phyloP scores from a whole-genome alignment of 2,797 vertebrate species.

The Leptoclinus maculatus region DNA sequence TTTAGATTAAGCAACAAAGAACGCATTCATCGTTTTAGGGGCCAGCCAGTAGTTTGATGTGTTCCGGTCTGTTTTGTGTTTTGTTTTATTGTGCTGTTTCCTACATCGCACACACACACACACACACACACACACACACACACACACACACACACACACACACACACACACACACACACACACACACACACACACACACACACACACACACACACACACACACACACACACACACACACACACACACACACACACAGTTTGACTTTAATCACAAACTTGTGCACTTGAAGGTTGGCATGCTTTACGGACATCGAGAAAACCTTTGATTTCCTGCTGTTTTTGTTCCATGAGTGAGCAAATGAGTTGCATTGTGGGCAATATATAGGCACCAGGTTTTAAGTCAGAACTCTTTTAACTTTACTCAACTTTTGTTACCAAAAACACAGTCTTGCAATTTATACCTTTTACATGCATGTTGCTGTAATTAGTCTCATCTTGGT shows the following conservation, averaged over 20 bases:
- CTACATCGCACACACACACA: slow-evolving; percentile 15
- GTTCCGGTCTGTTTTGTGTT: slow-evolving; percentile 73
- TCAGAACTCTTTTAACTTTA: background rate
- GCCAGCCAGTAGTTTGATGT: slow-evolving; percentile 59
- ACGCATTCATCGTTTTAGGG: slow-evolving; percentile 69
- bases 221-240: slow-evolving; percentile 1
- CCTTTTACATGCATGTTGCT: background rate
- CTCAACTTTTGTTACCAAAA: background rate
- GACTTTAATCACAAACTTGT: slow-evolving; percentile 63
- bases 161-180: slow-evolving; percentile 2
- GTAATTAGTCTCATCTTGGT: background rate
- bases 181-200: slow-evolving; percentile 33
- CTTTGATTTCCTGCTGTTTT: background rate
- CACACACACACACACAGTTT: slow-evolving; percentile 53
- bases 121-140: slow-evolving; percentile 20
- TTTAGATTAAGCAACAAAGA: slow-evolving; percentile 76
- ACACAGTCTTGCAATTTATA: background rate
- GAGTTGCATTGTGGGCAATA: too few relatives aligned
- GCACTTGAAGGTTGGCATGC: slow-evolving; percentile 49
- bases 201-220: slow-evolving; percentile 24
- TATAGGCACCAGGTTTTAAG: background rate
- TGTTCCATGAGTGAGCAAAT: background rate
- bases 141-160: slow-evolving; percentile 21
- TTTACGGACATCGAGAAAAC: slow-evolving; percentile 32
- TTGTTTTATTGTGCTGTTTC: slow-evolving; percentile 67